Percentiles rank a stretch among this genome's conserved stretches.
phyloP scores from a whole-genome alignment of 2,888 invertebrate species.

The Hydroisotoma schaefferi region DNA sequence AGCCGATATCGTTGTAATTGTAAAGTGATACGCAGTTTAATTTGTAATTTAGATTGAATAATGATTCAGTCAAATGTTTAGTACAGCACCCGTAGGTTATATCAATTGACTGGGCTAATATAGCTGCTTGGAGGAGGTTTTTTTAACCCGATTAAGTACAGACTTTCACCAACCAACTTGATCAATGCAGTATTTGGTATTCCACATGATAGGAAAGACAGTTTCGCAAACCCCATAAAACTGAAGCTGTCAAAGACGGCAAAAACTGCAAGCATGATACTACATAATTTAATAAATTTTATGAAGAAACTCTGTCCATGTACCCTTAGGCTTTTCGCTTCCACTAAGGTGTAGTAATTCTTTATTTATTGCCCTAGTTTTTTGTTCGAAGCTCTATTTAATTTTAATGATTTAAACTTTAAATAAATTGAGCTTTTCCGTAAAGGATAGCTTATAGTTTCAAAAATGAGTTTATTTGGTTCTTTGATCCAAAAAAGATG shows the following conservation, averaged over 20 bases:
- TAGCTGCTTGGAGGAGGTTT: too few relatives aligned
- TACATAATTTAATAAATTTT: conserved; percentile 4
- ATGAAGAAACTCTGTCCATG: neutral
- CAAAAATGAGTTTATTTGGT: too few relatives aligned
- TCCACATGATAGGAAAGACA: neutral
- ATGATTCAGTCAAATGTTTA: too few relatives aligned
- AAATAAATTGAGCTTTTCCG: neutral
- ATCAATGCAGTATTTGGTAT: neutral
- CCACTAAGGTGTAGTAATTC: neutral
- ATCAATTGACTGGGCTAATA: too few relatives aligned
- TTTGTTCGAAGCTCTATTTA: neutral
- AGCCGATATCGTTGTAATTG: too few relatives aligned
- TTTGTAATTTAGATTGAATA: too few relatives aligned
- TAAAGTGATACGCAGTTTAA: too few relatives aligned
- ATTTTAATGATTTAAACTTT: neutral
- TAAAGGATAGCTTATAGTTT: neutral
- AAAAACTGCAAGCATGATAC: neutral
- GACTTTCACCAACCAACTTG: too few relatives aligned
- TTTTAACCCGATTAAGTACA: neutral
- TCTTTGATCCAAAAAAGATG: too few relatives aligned
- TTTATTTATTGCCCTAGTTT: neutral
- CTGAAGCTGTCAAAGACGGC: neutral
- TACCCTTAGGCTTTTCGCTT: neutral
- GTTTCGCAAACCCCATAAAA: neutral
- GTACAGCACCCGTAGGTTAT: too few relatives aligned